A percentile compares a stretch with the other conserved stretches of the same genome.
These are phyloP conservation scores for Daubentonia madagascariensis DNA, from an alignment of 2,113 vertebrate species.

Conservation along the genomic window DNA sequence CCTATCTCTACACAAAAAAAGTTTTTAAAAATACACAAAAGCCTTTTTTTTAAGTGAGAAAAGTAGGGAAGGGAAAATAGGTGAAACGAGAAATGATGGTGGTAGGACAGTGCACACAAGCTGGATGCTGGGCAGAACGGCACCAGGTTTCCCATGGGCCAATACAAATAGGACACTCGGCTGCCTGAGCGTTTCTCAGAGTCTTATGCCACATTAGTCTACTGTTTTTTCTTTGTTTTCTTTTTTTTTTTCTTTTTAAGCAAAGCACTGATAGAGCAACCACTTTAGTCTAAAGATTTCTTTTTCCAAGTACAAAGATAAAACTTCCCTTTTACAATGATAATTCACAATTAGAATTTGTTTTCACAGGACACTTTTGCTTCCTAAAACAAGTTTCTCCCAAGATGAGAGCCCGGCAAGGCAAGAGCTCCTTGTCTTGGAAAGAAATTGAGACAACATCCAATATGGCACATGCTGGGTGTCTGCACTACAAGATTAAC, in stretches of 20 bases:
- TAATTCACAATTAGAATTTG: neutral
- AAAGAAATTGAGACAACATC: rapidly evolving
- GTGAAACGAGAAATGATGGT: neutral
- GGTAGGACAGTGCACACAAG: neutral
- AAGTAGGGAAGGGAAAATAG: neutral
- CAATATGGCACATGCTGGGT: rapidly evolving
- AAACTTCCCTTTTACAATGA: neutral
- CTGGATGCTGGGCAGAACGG: rapidly evolving
- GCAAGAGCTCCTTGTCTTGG: neutral
- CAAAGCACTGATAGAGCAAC: too few relatives aligned
- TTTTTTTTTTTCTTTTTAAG: too few relatives aligned
- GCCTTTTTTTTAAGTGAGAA: neutral
- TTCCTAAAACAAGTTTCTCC: neutral
- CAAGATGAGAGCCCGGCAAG: neutral
- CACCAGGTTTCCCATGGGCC: neutral
- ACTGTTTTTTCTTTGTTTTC: too few relatives aligned
- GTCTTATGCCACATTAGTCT: neutral
- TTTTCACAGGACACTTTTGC: neutral
- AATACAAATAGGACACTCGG: neutral
- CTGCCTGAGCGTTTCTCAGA: rapidly evolving
- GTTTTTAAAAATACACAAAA: too few relatives aligned
- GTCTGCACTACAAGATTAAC: neutral
- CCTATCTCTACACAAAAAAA: neutral
- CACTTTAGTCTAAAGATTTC: neutral
- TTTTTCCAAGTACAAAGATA: neutral